Base-by-base conservation (phyloP, 2,797 vertebrate genomes). In the Oreochromis grahami region DNA sequence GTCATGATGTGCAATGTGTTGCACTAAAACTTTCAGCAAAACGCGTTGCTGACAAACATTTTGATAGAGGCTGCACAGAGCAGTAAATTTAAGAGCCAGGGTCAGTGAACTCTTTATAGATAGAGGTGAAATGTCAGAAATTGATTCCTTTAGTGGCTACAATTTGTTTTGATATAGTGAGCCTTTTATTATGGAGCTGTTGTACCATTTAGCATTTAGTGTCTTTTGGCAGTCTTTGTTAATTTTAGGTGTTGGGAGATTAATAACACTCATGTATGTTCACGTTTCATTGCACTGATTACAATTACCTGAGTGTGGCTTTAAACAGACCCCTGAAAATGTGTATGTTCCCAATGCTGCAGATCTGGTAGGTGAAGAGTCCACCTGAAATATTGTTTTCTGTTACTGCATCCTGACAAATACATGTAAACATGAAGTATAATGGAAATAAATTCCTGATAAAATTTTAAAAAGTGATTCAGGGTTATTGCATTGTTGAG, bases 71-170 rank as follows among this genome's bases (percentile, higher is more conserved):
- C 91, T 55, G 79, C 32, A 55, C 89, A 82, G 70, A 51, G 92
- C 92, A 76, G 88, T 96, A 96, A 94, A 96, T 96, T 90, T 94
- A 81, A 93, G 84, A 81, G 87, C 86, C 84, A 90, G 92, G 94
- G 95, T 96, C 94, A 91, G 86, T 91, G 91, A 95, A 96, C 92
- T 91, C 90, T 91, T 82, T 65, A 77, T 87, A 90, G 91, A 94
- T 94, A 36, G 94, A 91, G 94, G 96, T 96, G 92, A 96, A 95
- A 94, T 95, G 95, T 96, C 95, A 96, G 93, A 93, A 95, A 96
- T 96, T 87, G 91, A 96, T 96, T 96, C 89, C 87, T 93, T 91
- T 92, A 83, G 88, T 91, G 86, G 91, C 84, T 87, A 90, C 92
- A 92, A 91, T 95, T 94, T 95, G 91, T 94, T 94, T 93, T 93